These are phyloP conservation scores for Junonia oenone DNA, from an alignment of 2,888 invertebrate species.

Conservation along the genomic window DNA sequence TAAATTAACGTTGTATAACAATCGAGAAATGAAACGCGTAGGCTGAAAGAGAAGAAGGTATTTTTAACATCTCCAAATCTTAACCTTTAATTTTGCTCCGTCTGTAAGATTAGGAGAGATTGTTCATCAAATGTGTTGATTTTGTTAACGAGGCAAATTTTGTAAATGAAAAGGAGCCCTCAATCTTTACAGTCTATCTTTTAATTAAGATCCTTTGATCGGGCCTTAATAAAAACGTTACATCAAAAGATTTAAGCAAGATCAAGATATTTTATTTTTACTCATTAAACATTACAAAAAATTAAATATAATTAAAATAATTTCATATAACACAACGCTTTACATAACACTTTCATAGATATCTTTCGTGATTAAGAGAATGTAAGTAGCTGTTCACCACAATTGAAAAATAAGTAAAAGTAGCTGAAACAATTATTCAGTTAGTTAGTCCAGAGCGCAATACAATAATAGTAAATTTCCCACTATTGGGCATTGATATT, in stretches of 20 bases:
- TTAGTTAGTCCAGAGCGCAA: too few species aligned
- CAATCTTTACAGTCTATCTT: not conserved
- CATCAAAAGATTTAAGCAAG: not conserved
- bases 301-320: too few species aligned
- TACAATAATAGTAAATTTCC: too few species aligned
- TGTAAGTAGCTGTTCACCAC: slow-evolving; percentile 43
- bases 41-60: not conserved
- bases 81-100: not conserved
- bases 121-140: slow-evolving; percentile 18
- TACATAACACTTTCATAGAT: slow-evolving; percentile 26
- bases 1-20: too few species aligned
- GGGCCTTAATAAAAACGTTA: not conserved
- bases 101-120: not conserved
- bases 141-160: slow-evolving; percentile 18
- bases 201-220: not conserved
- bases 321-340: not conserved
- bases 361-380: slow-evolving; percentile 35
- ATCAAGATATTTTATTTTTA: not conserved
- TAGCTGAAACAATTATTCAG: slow-evolving; percentile 4
- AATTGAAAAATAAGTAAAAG: slow-evolving; percentile 36
- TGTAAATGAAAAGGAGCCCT: not conserved
- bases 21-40: too few species aligned
- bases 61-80: not conserved
- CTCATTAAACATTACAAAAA: not conserved
- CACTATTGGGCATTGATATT: too few species aligned